These are phyloP conservation scores for Macrobrachium rosenbergii DNA, from an alignment of 1,140 invertebrate species.

Conservation along the genomic window DNA sequence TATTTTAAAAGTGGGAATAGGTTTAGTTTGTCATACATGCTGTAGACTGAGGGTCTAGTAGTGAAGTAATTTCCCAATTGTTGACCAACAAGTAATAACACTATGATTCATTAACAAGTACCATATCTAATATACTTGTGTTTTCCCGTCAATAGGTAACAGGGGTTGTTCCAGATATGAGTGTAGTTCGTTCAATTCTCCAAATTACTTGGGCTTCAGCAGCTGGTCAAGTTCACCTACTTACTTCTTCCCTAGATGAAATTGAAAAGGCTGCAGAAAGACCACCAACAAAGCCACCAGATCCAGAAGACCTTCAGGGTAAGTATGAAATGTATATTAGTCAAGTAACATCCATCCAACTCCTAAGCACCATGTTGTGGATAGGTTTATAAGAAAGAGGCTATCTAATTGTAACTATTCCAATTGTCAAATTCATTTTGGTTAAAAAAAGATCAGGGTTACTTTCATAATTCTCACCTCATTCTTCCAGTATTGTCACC, in stretches of 20 bases:
- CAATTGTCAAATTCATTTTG: too few relatives aligned
- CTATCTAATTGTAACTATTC: background rate
- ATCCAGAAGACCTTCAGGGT: slow-evolving; percentile 66
- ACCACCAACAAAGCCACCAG: slow-evolving; percentile 54
- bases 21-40: too few relatives aligned
- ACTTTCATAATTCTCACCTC: too few relatives aligned
- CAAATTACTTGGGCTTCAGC: slow-evolving; percentile 73
- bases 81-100: too few relatives aligned
- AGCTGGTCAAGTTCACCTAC: slow-evolving; percentile 69
- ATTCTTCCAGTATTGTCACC: too few relatives aligned
- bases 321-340: slow-evolving; percentile 26
- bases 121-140: too few relatives aligned
- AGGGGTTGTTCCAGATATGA: slow-evolving; percentile 67
- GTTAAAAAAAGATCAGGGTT: too few relatives aligned
- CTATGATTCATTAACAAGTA: too few relatives aligned
- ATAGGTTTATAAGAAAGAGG: background rate
- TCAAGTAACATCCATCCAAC: background rate
- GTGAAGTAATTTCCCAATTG: too few relatives aligned
- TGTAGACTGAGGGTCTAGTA: too few relatives aligned
- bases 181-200: slow-evolving; percentile 67
- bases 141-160: slow-evolving; percentile 52
- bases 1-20: too few relatives aligned
- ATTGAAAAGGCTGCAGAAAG: slow-evolving; percentile 62
- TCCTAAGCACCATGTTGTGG: too few relatives aligned
- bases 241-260: slow-evolving; percentile 57